Conservation (phyloP, 2,797 vertebrate genomes). For the Amblyopsis hoosieri region DNA sequence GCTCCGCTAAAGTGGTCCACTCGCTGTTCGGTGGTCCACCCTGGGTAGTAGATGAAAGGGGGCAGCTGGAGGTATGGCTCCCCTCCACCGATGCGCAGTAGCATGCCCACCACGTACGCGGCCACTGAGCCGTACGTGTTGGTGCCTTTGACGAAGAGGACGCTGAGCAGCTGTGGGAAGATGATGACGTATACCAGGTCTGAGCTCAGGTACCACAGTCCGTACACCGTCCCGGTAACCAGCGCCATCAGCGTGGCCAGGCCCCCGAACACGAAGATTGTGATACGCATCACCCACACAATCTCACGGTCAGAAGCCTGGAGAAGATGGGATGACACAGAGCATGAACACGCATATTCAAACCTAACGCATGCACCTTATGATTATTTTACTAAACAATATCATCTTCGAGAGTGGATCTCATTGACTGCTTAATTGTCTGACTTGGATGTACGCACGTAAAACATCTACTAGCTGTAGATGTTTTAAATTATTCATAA, state of each 20-base stretch:
- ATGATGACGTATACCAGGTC: slow-evolving; percentile 98
- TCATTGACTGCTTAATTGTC: too few relatives aligned
- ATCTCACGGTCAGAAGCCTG: slow-evolving; percentile 95
- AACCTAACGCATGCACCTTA: too few relatives aligned
- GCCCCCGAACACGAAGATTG: slow-evolving; percentile 91
- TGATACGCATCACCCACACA: slow-evolving; percentile 95
- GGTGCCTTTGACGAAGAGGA: slow-evolving; percentile 93
- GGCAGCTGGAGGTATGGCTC: slow-evolving; percentile 92
- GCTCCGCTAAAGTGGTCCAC: slow-evolving; percentile 64
- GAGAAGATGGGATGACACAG: slow-evolving; percentile 22
- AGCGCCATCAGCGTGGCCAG: slow-evolving; percentile 94
- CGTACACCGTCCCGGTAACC: slow-evolving; percentile 91
- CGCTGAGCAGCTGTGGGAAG: slow-evolving; percentile 94
- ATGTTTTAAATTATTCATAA: too few relatives aligned
- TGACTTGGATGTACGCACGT: too few relatives aligned
- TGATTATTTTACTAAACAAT: too few relatives aligned
- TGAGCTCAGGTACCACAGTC: slow-evolving; percentile 98
- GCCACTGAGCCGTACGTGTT: slow-evolving; percentile 95
- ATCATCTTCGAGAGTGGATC: too few relatives aligned
- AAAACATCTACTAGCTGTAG: too few relatives aligned
- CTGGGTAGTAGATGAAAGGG: slow-evolving; percentile 93
- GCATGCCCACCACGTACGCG: slow-evolving; percentile 89
- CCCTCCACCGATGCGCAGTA: slow-evolving; percentile 92
- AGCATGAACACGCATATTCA: background rate
- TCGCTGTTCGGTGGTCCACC: slow-evolving; percentile 81